Evolutionary conservation across 2,888 invertebrate species (phyloP).

Genomic region (Platycnemis pennipes): DNA sequence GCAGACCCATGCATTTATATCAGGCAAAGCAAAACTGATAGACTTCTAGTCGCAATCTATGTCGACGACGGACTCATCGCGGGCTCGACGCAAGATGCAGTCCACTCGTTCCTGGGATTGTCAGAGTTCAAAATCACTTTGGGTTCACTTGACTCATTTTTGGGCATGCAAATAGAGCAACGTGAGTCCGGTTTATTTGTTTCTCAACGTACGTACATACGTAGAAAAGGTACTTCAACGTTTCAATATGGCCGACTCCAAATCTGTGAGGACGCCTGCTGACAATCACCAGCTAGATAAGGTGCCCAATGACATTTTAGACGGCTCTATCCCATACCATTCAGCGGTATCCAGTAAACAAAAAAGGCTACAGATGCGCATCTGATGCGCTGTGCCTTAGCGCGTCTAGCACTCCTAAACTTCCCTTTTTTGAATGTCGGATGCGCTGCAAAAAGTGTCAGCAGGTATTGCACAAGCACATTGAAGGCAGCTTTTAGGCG

Average conservation of each 20-base stretch:
- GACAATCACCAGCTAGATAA: conserved; percentile 70
- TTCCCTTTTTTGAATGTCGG: no score
- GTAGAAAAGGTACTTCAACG: conserved; percentile 69
- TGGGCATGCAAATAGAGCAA: conserved; percentile 73
- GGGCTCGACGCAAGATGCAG: background rate
- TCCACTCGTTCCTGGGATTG: conserved; percentile 25
- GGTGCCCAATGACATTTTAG: conserved; percentile 68
- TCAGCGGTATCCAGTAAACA: no score
- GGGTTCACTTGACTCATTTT: conserved; percentile 72
- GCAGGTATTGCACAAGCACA: no score
- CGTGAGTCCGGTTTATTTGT: conserved; percentile 71
- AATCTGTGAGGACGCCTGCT: conserved; percentile 71
- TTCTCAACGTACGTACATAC: conserved; percentile 71
- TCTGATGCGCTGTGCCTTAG: no score
- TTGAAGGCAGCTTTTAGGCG: no score
- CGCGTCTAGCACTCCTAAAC: no score
- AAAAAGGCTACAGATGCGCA: no score
- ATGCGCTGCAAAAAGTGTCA: no score
- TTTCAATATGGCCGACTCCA: conserved; percentile 70
- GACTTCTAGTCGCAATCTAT: no score
- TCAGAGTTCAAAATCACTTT: conserved; percentile 71
- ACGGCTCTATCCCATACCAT: conserved; percentile 70
- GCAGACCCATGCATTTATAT: no score
- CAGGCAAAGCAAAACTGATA: no score
- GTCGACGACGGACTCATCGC: no score